Evolutionary conservation across 2,113 vertebrate species (phyloP).

Genomic region (Lampris incognitus): DNA sequence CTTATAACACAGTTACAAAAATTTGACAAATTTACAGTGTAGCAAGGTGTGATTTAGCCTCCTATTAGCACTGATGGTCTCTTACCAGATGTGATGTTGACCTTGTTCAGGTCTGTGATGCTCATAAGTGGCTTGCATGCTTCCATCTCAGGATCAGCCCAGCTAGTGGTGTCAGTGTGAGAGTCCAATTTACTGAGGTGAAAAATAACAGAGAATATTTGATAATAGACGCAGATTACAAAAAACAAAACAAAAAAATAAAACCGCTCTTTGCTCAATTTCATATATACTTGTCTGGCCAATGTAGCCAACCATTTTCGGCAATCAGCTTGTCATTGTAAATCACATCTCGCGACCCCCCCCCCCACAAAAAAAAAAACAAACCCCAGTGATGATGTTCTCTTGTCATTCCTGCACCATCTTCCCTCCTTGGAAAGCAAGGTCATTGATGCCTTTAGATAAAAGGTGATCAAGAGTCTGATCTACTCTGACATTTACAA

Average conservation of each 20-base stretch:
- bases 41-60: neutral
- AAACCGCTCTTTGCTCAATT: neutral
- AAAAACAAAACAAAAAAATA: neutral
- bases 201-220: neutral
- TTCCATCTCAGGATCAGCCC: conserved; percentile 81
- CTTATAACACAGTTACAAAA: too few species aligned
- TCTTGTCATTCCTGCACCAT: neutral
- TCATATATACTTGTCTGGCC: neutral
- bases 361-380: neutral
- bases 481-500: neutral
- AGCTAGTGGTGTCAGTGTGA: conserved; percentile 74
- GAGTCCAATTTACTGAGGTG: conserved; percentile 69
- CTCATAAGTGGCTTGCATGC: conserved; percentile 76
- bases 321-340: neutral
- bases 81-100: conserved; percentile 86
- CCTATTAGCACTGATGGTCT: neutral
- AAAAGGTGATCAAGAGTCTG: neutral
- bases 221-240: neutral
- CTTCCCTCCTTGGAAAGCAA: neutral
- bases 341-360: neutral
- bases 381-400: neutral
- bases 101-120: conserved; percentile 81
- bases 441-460: neutral
- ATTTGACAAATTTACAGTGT: too few species aligned
- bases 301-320: neutral